phyloP scores from a whole-genome alignment of 2,797 vertebrate genomes.

The Alca torda region DNA sequence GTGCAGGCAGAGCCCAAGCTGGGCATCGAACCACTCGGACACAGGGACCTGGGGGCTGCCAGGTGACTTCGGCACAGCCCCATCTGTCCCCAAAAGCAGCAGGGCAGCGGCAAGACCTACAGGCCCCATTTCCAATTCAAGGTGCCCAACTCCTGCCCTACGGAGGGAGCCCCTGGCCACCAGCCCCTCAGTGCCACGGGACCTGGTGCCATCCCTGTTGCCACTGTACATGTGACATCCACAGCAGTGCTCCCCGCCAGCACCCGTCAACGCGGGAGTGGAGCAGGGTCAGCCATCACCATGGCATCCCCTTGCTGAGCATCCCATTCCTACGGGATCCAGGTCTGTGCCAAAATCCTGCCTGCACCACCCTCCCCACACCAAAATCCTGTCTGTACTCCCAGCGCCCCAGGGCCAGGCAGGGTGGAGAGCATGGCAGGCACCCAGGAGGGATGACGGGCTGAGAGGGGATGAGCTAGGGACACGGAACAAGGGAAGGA shows the following conservation, averaged over 20 bases:
- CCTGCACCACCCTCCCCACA: not conserved
- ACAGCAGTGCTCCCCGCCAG: not conserved
- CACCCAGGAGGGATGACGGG: not conserved
- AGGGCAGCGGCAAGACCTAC: not conserved
- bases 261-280: fast-evolving
- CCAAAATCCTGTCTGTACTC: not conserved
- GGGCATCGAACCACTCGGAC: fast-evolving
- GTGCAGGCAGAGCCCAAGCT: not conserved
- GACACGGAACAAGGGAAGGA: not conserved
- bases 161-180: not conserved
- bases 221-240: not conserved
- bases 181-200: fast-evolving
- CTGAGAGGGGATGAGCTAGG: not conserved
- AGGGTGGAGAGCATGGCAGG: not conserved
- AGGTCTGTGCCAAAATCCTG: not conserved
- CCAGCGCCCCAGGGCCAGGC: not conserved
- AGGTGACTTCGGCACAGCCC: not conserved
- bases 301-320: fast-evolving
- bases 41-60: not conserved
- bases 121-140: not conserved
- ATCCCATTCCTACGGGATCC: fast-evolving
- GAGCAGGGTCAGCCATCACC: fast-evolving
- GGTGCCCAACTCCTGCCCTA: not conserved
- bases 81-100: not conserved
- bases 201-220: not conserved